Evolutionary conservation across 2,888 invertebrate genomes (phyloP).

Genomic region (Argyresthia albistria): DNA sequence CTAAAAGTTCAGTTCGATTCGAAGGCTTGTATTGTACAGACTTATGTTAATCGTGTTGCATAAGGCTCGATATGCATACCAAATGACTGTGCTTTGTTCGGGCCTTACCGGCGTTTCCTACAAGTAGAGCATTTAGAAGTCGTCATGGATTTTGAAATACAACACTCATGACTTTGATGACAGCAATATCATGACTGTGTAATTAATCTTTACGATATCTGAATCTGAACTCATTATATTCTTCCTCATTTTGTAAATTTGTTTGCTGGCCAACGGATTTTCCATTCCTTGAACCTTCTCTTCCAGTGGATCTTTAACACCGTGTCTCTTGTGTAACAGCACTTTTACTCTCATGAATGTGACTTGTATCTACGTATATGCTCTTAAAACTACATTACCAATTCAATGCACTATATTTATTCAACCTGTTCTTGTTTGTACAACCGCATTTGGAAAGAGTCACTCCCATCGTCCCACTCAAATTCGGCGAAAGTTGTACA

Average conservation of each 20-base stretch:
- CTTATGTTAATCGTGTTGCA: constrained; percentile 5
- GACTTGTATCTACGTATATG: not conserved
- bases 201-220: too few species aligned
- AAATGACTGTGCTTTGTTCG: constrained; percentile 14
- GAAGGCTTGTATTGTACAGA: constrained; percentile 6
- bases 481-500: constrained; percentile 25
- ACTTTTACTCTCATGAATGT: not conserved
- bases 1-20: not conserved
- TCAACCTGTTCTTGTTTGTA: constrained; percentile 56
- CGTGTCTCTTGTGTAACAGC: not conserved
- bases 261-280: too few species aligned
- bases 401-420: constrained; percentile 22
- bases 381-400: constrained; percentile 1
- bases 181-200: too few species aligned
- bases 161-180: constrained; percentile 9
- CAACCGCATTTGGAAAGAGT: constrained; percentile 39
- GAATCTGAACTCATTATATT: too few species aligned
- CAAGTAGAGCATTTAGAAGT: constrained; percentile 18
- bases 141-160: constrained; percentile 17
- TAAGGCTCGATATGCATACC: constrained; percentile 11
- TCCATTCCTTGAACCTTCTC: too few species aligned
- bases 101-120: constrained; percentile 2
- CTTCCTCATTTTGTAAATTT: too few species aligned
- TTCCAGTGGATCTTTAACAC: too few species aligned
- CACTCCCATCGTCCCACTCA: constrained; percentile 39